Percentiles rank a stretch among this genome's conserved stretches.
Evolutionary conservation across 1,140 invertebrate genomes (phyloP).

Genomic region (Notospermus geniculatus): DNA sequence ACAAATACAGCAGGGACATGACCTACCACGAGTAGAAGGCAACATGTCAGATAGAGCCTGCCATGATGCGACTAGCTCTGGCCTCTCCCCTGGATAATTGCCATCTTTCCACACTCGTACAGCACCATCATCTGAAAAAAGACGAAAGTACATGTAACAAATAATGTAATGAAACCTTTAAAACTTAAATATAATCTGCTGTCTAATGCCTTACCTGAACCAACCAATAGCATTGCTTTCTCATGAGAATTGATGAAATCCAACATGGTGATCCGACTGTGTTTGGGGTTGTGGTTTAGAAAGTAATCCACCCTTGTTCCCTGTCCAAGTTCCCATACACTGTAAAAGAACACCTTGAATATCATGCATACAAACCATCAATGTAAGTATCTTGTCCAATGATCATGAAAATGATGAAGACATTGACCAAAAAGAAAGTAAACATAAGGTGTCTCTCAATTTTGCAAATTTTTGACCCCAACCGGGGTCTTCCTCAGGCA

Average conservation of each 20-base stretch:
- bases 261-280: slow-evolving; percentile 71
- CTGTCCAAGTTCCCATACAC: slow-evolving; percentile 60
- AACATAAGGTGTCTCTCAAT: no score
- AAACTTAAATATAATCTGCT: no score
- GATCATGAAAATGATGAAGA: no score
- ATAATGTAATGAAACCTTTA: no score
- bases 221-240: slow-evolving; percentile 68
- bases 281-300: slow-evolving; percentile 48
- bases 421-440: no score
- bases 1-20: no score
- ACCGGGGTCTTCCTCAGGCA: no score
- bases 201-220: slow-evolving; percentile 60
- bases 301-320: slow-evolving; percentile 50
- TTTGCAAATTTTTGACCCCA: no score
- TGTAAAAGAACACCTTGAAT: no score
- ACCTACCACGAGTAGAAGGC: slow-evolving; percentile 52
- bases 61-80: slow-evolving; percentile 74
- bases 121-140: slow-evolving; percentile 70
- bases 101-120: slow-evolving; percentile 69
- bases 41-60: slow-evolving; percentile 73
- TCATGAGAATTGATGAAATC: slow-evolving; percentile 90
- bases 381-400: no score
- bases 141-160: background rate
- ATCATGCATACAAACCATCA: no score
- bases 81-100: slow-evolving; percentile 34